These are phyloP conservation scores for Dendrolimus kikuchii DNA, from an alignment of 1,140 invertebrate genomes.

Conservation along the genomic window DNA sequence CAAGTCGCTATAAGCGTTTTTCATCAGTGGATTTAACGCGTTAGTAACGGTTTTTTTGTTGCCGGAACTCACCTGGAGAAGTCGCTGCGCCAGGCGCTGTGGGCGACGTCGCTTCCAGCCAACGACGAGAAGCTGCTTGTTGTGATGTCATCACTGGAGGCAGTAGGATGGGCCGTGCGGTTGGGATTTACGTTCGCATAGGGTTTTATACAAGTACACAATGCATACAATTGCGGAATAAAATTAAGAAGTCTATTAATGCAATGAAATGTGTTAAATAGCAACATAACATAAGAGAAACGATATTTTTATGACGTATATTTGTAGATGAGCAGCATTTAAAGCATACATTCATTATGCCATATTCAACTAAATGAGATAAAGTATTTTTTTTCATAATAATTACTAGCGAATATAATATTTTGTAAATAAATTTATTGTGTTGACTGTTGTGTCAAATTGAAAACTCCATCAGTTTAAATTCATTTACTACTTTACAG, in stretches of 20 bases:
- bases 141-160: conserved; percentile 55
- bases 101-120: conserved; percentile 38
- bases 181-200: conserved; percentile 39
- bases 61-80: conserved; percentile 49
- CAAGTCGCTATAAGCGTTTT: no score
- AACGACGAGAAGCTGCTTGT: conserved; percentile 51
- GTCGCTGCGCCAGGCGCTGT: conserved; percentile 58
- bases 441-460: no score
- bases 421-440: no score
- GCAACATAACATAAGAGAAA: no score
- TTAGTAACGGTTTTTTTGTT: not conserved
- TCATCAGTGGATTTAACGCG: not conserved
- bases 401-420: no score
- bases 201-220: conserved; percentile 48
- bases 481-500: no score
- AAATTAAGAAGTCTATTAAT: not conserved
- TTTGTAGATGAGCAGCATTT: no score
- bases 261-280: not conserved
- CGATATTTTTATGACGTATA: no score
- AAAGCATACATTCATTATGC: no score
- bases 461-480: no score
- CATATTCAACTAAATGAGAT: no score
- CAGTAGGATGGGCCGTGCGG: conserved; percentile 31
- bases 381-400: no score
- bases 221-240: conserved; percentile 48